phyloP scores from a whole-genome alignment of 2,113 vertebrate species.

The Aegotheles bennettii region DNA sequence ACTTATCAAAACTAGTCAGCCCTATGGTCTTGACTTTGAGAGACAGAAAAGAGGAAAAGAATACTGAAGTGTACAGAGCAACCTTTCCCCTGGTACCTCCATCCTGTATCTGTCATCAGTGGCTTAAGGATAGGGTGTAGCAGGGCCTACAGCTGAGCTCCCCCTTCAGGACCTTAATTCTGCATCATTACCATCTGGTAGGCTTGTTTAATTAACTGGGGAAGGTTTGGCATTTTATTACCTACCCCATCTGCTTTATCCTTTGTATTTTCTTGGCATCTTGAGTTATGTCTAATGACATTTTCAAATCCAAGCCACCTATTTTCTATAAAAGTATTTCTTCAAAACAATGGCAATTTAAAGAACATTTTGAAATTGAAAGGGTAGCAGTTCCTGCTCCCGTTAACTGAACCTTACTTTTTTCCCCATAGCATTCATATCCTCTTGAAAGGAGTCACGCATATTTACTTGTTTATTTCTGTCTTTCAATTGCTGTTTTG shows the following conservation, averaged over 20 bases:
- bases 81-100: neutral
- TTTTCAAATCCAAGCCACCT: neutral
- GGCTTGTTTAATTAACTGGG: conserved; percentile 2
- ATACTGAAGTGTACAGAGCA: neutral
- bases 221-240: conserved; percentile 28
- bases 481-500: neutral
- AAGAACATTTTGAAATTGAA: neutral
- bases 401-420: neutral
- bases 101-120: neutral
- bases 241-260: conserved; percentile 2
- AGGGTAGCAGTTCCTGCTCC: neutral
- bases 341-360: neutral
- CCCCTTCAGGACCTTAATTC: neutral
- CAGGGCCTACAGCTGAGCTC: neutral
- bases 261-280: conserved; percentile 17
- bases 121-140: neutral
- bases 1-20: neutral
- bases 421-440: neutral
- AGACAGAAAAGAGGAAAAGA: neutral
- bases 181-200: neutral
- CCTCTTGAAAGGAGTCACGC: neutral
- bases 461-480: neutral
- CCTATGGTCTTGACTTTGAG: neutral
- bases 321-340: neutral
- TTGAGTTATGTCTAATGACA: neutral